Percentiles rank a stretch among this genome's conserved stretches.
phyloP scores from a whole-genome alignment of 2,888 invertebrate species.

The Drosophila infuscata region DNA sequence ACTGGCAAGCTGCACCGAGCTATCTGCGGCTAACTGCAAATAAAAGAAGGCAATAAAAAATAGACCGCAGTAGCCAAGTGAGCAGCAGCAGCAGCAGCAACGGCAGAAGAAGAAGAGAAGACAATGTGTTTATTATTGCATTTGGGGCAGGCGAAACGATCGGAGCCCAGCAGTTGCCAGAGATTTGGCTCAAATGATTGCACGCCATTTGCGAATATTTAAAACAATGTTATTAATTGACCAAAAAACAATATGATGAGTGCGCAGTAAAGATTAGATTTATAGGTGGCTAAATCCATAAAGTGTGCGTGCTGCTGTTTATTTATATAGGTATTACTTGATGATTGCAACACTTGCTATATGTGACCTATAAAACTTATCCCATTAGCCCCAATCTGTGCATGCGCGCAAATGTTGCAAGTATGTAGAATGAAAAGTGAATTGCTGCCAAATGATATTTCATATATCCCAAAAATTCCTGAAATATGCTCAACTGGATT shows the following conservation, averaged over 20 bases:
- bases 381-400: neutral
- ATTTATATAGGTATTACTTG: neutral
- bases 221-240: conserved; percentile 41
- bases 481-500: conserved; percentile 45
- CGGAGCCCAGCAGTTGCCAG: conserved; percentile 10
- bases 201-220: conserved; percentile 43
- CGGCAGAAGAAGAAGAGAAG: conserved; percentile 7
- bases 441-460: neutral
- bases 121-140: conserved; percentile 78
- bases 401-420: neutral
- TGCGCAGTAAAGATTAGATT: neutral
- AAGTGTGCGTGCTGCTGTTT: neutral
- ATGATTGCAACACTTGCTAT: neutral
- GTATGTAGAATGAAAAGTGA: neutral
- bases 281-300: too few relatives aligned
- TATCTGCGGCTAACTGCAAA: conserved; percentile 38
- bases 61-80: conserved; percentile 2
- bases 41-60: conserved; percentile 47
- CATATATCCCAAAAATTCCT: conserved; percentile 7
- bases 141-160: conserved; percentile 23
- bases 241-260: conserved; percentile 31
- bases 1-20: conserved; percentile 26
- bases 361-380: neutral
- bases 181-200: conserved; percentile 33
- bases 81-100: conserved; percentile 4